A percentile compares a stretch with the other conserved stretches of the same genome.
These are phyloP conservation scores for Leptoclinus maculatus DNA, from an alignment of 2,797 vertebrate genomes.

Conservation along the genomic window DNA sequence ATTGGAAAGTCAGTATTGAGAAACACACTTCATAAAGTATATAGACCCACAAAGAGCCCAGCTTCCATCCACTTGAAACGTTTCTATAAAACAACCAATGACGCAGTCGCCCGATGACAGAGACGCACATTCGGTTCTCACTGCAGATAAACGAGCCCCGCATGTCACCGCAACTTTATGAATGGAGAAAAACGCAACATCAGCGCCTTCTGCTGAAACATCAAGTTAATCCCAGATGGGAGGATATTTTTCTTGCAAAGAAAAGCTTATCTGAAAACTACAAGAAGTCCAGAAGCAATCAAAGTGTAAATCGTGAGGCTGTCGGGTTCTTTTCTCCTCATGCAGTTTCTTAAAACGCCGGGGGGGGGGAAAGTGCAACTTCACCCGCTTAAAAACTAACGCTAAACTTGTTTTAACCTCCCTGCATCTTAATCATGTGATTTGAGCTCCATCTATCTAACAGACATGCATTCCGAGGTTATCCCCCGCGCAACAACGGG, in stretches of 20 bases:
- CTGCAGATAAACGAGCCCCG: constrained; percentile 14
- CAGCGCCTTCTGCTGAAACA: constrained; percentile 37
- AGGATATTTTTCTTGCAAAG: constrained; percentile 11
- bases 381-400: neutral
- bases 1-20: neutral
- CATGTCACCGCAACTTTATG: constrained; percentile 72
- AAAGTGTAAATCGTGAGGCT: constrained; percentile 32
- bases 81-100: neutral
- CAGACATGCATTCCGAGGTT: constrained; percentile 42
- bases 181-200: constrained; percentile 69
- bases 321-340: neutral
- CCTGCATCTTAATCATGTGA: constrained; percentile 9
- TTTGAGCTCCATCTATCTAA: neutral
- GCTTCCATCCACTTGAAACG: neutral
- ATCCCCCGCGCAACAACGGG: constrained; percentile 55
- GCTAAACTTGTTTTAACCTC: neutral
- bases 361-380: constrained; percentile 13
- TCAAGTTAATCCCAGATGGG: constrained; percentile 18
- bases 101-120: constrained; percentile 9
- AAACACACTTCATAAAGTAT: neutral
- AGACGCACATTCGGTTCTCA: neutral
- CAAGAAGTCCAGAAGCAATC: constrained; percentile 4
- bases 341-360: constrained; percentile 42
- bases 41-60: neutral
- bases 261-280: constrained; percentile 17